Conservation (phyloP, 2,888 invertebrate species). For the Macrophya annulata region DNA sequence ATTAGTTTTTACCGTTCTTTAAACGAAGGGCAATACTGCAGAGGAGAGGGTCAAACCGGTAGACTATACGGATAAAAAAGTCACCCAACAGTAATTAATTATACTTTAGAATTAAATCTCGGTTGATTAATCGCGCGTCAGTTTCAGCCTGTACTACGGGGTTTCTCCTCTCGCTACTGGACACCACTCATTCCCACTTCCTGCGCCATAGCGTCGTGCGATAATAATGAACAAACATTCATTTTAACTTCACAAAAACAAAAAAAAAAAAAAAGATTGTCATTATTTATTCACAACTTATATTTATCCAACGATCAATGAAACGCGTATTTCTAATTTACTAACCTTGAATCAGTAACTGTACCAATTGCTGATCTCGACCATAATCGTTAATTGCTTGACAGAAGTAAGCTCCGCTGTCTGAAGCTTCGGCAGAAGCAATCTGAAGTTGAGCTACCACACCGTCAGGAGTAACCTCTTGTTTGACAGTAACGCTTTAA, state of each 20-base stretch:
- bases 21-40: not conserved
- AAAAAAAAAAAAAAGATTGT: not conserved
- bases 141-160: slow-evolving; percentile 35
- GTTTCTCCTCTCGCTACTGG: not conserved
- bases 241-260: not conserved
- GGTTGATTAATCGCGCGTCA: slow-evolving; percentile 53
- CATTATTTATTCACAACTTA: not conserved
- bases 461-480: slow-evolving; percentile 86
- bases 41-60: not conserved
- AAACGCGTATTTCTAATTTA: not conserved
- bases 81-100: slow-evolving; percentile 50
- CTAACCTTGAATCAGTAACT: slow-evolving; percentile 86
- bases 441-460: slow-evolving; percentile 88
- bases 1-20: slow-evolving; percentile 28
- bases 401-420: slow-evolving; percentile 90
- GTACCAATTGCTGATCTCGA: slow-evolving; percentile 87
- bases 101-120: slow-evolving; percentile 51
- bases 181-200: not conserved
- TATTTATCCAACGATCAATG: not conserved
- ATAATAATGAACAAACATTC: slow-evolving; percentile 12
- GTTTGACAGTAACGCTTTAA: slow-evolving; percentile 82
- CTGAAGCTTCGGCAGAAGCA: slow-evolving; percentile 85
- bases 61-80: slow-evolving; percentile 13
- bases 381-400: slow-evolving; percentile 89
- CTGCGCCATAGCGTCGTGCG: not conserved